These are phyloP conservation scores for Omphaloscelis lunosa DNA, from an alignment of 2,888 invertebrate species.

Conservation along the genomic window DNA sequence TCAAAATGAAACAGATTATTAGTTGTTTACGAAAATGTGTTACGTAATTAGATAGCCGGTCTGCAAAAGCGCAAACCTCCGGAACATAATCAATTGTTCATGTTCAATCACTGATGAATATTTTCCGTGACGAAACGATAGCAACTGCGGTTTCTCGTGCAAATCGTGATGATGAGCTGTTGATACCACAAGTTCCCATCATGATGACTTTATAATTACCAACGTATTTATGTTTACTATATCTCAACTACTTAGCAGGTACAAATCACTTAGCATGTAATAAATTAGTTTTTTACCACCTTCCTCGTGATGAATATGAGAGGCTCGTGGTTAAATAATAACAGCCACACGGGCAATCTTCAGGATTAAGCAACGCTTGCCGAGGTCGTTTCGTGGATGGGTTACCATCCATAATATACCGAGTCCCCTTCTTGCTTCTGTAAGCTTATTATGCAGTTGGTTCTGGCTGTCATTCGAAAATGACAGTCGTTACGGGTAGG, in stretches of 20 bases:
- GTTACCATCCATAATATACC: no score
- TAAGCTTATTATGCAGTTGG: no score
- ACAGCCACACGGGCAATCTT: no score
- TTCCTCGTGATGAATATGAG: slow-evolving; percentile 6
- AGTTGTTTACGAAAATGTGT: no score
- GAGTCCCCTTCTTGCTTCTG: no score
- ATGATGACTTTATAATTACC: slow-evolving; percentile 37
- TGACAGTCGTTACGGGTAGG: no score
- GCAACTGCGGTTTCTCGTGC: slow-evolving; percentile 12
- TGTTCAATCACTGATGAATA: slow-evolving; percentile 15
- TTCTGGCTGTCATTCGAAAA: no score
- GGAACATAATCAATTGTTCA: neutral
- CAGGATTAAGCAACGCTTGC: no score
- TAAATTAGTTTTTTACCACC: slow-evolving; percentile 10
- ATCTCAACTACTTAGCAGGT: neutral
- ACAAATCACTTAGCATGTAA: slow-evolving; percentile 2
- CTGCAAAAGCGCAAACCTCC: neutral
- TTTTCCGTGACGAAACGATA: slow-evolving; percentile 5
- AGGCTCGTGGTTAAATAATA: neutral
- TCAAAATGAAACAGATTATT: no score
- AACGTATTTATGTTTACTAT: neutral
- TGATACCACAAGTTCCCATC: slow-evolving; percentile 31
- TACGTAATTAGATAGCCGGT: no score
- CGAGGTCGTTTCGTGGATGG: no score
- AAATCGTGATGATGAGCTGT: slow-evolving; percentile 40